Evolutionary conservation across 2,113 vertebrate species (phyloP).

Genomic region (Pipra filicauda): DNA sequence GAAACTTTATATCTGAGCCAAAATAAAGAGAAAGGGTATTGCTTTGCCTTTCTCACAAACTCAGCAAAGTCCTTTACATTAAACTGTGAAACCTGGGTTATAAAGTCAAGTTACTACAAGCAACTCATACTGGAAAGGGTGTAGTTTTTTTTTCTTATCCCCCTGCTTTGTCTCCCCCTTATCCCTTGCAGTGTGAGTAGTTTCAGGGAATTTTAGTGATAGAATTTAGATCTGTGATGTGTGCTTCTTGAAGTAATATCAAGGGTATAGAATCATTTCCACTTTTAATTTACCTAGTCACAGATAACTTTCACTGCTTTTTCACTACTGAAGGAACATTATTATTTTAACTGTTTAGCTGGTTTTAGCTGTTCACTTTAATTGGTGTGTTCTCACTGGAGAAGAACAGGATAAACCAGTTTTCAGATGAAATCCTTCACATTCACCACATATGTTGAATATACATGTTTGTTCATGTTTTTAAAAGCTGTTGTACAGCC

Average conservation of each 20-base stretch:
- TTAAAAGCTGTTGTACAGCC: neutral
- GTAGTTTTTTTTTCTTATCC: neutral
- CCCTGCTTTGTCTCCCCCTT: accelerated
- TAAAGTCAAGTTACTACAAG: neutral
- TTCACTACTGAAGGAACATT: neutral
- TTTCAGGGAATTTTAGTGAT: neutral
- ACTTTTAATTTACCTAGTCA: neutral
- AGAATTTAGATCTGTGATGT: neutral
- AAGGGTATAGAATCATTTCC: neutral
- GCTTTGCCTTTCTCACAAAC: neutral
- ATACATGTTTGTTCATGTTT: neutral
- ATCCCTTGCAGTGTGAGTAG: accelerated
- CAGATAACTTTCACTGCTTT: neutral
- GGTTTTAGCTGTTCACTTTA: neutral
- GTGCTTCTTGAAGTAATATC: neutral
- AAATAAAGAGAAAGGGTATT: neutral
- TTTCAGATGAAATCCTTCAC: neutral
- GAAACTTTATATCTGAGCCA: neutral
- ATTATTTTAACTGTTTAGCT: neutral
- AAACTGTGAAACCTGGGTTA: neutral
- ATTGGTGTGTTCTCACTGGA: neutral
- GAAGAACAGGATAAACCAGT: neutral
- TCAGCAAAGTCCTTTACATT: neutral
- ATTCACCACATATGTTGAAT: neutral
- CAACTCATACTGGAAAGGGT: neutral